Evolutionary conservation across 2,888 invertebrate genomes (phyloP), one percentile per base, ranked within the genome.

Genomic region (Exephanes ischioxanthus): DNA sequence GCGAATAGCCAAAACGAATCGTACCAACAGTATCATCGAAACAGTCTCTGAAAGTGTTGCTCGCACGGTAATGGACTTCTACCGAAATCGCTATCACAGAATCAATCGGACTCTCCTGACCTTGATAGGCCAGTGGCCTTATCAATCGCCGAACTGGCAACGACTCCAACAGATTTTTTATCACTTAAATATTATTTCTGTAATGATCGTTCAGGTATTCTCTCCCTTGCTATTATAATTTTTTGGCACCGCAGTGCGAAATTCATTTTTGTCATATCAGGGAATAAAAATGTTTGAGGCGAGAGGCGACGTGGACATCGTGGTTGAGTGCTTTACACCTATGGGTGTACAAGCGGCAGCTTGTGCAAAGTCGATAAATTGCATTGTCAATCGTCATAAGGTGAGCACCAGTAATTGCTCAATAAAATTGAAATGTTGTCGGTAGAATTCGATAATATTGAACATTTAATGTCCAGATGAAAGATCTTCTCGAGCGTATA

Each of bases 261-360:
- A 16, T 61, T 16, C 14, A 61, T 30, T 30, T 3, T 61, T 16
- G 14, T 16, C 11, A 26, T 30, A 26, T 61, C 30, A 61, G 61
- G 61, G 61, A 33, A 53, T 76, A 84, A 78, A 81, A 79, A 51
- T 81, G 80, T 80, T 83, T 58, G 79, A 85, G 83, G 70, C 78
- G 14, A 1, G 61, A 16, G 14, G 9, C 3, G 22, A 61, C 61
- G 61, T 61, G 3, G 61, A 61, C 26, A 61, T 61, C 61, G 30
- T 61, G 26, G 22, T 61, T 26, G 61, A 61, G 3, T 61, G 61
- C 30, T 26, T 61, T 30, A 61, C 61, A 61, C 61, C 61, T 11
- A 26, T 61, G 61, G 61, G 61, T n/a, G 61, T 61, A 30, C 61
- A 61, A 30, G 2, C 22, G 3, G 61, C 61, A 14, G 61, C 61